A percentile compares a stretch with the other conserved stretches of the same genome.
Conservation (phyloP, 2,797 vertebrate species). For the Trichosurus vulpecula region DNA sequence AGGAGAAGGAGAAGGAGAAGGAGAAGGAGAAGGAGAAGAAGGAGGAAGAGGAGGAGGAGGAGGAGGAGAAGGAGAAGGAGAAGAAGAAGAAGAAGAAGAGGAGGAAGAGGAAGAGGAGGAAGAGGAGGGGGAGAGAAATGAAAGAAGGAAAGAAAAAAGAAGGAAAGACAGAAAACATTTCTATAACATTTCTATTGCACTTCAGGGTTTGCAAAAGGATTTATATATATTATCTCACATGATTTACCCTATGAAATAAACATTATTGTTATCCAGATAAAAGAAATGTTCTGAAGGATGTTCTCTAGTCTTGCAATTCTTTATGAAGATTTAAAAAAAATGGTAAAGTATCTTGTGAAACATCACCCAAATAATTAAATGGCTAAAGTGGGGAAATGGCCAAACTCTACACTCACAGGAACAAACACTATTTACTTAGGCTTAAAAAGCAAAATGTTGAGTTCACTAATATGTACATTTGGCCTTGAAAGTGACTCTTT, state of each 20-base stretch:
- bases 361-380: slow-evolving; percentile 35
- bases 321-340: neutral
- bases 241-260: neutral
- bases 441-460: neutral
- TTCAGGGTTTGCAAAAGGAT: neutral
- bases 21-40: no score
- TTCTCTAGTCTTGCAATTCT: neutral
- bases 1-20: no score
- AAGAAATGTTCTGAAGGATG: neutral
- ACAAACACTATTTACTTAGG: neutral
- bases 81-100: no score
- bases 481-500: neutral
- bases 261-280: slow-evolving; percentile 13
- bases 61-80: no score
- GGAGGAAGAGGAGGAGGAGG: no score
- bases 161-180: neutral
- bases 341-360: slow-evolving; percentile 4
- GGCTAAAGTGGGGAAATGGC: neutral
- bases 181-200: neutral
- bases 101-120: no score
- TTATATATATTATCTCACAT: neutral
- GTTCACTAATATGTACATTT: neutral
- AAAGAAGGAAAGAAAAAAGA: accelerated
- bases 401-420: slow-evolving; percentile 30
- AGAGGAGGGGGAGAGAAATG: no score